Evolutionary conservation across 2,888 invertebrate species (phyloP).

Genomic region (Cremastinae sp.): DNA sequence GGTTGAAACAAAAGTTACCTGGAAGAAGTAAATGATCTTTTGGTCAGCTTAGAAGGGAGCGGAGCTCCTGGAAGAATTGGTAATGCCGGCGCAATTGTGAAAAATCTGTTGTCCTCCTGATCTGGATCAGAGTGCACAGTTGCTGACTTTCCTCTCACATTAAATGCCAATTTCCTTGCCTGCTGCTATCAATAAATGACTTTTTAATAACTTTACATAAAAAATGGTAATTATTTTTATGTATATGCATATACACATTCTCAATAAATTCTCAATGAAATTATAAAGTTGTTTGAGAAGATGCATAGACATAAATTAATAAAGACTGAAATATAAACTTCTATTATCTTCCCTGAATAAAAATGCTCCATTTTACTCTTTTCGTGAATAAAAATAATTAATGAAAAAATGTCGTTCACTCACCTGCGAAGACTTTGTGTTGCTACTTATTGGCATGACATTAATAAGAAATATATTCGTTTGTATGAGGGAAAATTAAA

Average conservation of each 20-base stretch:
- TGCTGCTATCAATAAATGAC: conserved; percentile 63
- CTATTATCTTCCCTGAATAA: too few species aligned
- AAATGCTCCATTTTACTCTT: too few species aligned
- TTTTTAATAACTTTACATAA: too few species aligned
- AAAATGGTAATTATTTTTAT: too few species aligned
- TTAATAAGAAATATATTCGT: conserved; percentile 66
- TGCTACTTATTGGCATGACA: conserved; percentile 78
- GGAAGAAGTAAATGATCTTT: conserved; percentile 74
- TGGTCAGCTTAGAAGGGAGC: conserved; percentile 74
- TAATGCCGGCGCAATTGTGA: conserved; percentile 77
- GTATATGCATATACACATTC: neutral
- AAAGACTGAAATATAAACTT: too few species aligned
- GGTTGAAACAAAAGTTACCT: conserved; percentile 71
- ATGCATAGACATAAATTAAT: too few species aligned
- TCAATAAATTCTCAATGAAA: conserved; percentile 2
- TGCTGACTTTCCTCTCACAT: conserved; percentile 72
- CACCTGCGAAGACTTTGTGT: conserved; percentile 69
- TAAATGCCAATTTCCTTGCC: conserved; percentile 70
- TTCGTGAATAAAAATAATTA: conserved; percentile 7
- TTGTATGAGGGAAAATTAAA: conserved; percentile 51
- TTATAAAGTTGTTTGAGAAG: too few species aligned
- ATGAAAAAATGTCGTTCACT: conserved; percentile 19
- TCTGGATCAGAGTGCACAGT: conserved; percentile 65
- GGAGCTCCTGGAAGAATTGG: conserved; percentile 77
- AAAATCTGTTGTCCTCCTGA: conserved; percentile 70